phyloP scores from a whole-genome alignment of 2,113 vertebrate species.

The Turnix velox region DNA sequence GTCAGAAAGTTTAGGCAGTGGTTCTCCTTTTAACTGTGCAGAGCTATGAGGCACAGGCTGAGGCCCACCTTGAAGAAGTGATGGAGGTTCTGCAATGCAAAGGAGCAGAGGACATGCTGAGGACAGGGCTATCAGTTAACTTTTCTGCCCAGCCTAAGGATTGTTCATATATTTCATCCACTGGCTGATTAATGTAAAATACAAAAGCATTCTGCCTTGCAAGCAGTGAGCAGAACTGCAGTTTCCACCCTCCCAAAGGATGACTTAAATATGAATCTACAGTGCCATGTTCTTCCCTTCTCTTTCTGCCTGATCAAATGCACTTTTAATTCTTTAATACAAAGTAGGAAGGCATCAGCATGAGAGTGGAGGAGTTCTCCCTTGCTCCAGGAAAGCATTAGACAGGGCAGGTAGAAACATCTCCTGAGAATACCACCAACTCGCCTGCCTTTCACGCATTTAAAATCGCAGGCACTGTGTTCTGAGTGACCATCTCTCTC shows the following conservation, averaged over 20 bases:
- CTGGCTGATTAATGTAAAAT: background rate
- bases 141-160: background rate
- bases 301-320: background rate
- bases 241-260: background rate
- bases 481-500: background rate
- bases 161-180: background rate
- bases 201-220: background rate
- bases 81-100: background rate
- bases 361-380: background rate
- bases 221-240: background rate
- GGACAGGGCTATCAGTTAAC: background rate
- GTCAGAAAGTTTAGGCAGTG: background rate
- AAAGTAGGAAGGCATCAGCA: background rate
- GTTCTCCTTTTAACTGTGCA: background rate
- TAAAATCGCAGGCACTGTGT: background rate
- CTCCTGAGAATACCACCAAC: background rate
- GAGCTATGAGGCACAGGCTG: background rate
- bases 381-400: background rate
- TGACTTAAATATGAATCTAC: background rate
- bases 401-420: background rate
- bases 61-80: background rate
- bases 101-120: background rate
- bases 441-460: background rate
- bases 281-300: background rate
- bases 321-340: constrained; percentile 14